These are phyloP conservation scores for Amphiprion percula DNA, from an alignment of 2,113 vertebrate species.

Conservation along the genomic window DNA sequence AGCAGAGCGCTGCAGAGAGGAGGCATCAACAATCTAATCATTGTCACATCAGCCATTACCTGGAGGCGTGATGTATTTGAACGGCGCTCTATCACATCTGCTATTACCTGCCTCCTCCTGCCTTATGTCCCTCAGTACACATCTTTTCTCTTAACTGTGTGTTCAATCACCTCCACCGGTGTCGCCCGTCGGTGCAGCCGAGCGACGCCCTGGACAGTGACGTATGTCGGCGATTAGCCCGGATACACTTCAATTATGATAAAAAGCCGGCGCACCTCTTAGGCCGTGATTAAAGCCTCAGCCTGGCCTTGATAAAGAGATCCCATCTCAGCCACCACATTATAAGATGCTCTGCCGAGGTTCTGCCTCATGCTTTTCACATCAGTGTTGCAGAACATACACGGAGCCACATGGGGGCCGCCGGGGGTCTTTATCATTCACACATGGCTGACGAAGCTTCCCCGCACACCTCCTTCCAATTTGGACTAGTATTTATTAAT, in stretches of 20 bases:
- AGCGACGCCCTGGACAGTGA: constrained; percentile 87
- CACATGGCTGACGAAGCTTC: constrained; percentile 83
- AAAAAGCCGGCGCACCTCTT: constrained; percentile 92
- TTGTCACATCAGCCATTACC: constrained; percentile 73
- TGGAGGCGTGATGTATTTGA: constrained; percentile 69
- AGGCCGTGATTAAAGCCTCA: constrained; percentile 93
- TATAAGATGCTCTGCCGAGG: constrained; percentile 87
- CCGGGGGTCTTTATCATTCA: constrained; percentile 92
- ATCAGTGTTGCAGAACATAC: constrained; percentile 73
- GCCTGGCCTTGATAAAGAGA: constrained; percentile 93
- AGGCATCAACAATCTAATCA: constrained; percentile 75
- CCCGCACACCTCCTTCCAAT: constrained; percentile 84
- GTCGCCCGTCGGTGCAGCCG: constrained; percentile 66
- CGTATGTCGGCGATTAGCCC: constrained; percentile 93
- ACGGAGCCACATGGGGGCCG: constrained; percentile 78
- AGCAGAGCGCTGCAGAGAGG: constrained; percentile 48
- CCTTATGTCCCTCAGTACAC: constrained; percentile 65
- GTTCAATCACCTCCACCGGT: constrained; percentile 78
- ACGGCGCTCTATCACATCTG: constrained; percentile 66
- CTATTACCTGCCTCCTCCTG: constrained; percentile 70
- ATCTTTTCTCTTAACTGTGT: constrained; percentile 72
- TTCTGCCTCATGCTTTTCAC: constrained; percentile 81
- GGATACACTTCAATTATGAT: constrained; percentile 97
- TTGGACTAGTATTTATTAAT: constrained; percentile 82
- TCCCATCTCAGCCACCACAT: constrained; percentile 93